phyloP scores from a whole-genome alignment of 30 jellyfish, hydroid and myxozoan species.

The Clytia hemisphaerica region DNA sequence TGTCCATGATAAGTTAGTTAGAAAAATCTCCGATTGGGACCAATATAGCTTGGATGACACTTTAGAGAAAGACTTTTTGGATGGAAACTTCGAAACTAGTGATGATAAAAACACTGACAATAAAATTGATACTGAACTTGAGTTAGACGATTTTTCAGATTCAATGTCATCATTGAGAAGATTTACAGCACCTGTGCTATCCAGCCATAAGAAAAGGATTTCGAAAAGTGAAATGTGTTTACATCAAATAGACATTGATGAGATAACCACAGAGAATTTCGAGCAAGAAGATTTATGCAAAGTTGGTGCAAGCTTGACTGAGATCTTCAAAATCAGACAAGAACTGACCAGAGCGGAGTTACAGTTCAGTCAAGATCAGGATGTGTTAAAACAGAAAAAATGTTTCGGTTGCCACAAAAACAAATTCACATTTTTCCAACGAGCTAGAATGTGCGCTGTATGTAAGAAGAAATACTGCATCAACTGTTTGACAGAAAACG shows the following conservation, averaged over 20 bases:
- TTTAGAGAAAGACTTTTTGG: constrained; percentile 2
- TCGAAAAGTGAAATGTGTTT: neutral
- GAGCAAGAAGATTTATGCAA: constrained; percentile 3
- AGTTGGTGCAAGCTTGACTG: constrained; percentile 70
- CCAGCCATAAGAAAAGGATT: neutral
- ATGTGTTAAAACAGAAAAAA: constrained; percentile 31
- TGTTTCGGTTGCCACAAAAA: constrained; percentile 65
- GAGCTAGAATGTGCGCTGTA: constrained; percentile 50
- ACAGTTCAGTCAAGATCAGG: constrained; percentile 32
- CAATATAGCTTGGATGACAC: neutral
- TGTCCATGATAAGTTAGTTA: neutral
- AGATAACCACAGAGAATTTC: neutral
- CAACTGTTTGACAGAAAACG: constrained; percentile 36
- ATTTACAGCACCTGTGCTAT: neutral
- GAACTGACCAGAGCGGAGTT: constrained; percentile 79
- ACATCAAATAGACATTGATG: constrained; percentile 4
- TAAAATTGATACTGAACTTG: neutral
- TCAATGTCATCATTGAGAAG: too few species aligned
- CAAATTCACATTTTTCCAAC: constrained; percentile 49
- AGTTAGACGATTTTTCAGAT: too few species aligned
- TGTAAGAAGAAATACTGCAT: constrained; percentile 65
- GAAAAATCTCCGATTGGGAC: neutral
- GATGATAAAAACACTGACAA: neutral
- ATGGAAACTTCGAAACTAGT: neutral
- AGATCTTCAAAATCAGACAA: constrained; percentile 76